These are phyloP conservation scores for Cephus cinctus DNA, from an alignment of 1,140 invertebrate species.

Conservation along the genomic window DNA sequence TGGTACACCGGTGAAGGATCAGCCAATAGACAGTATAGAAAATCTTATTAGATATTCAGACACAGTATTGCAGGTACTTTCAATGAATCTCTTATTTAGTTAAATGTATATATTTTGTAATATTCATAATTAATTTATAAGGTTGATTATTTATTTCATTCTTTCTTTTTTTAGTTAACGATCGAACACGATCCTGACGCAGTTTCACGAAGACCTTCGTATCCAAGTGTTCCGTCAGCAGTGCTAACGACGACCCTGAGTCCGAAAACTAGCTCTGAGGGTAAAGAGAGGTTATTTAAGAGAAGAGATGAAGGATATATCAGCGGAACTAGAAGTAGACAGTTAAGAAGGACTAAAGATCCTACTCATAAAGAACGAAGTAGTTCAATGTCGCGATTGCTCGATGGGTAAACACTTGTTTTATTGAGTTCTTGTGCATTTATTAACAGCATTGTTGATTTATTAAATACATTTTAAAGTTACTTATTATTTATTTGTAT, in stretches of 20 bases:
- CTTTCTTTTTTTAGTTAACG: slow-evolving; percentile 63
- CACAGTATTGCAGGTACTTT: slow-evolving; percentile 67
- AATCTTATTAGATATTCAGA: slow-evolving; percentile 73
- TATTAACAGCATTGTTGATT: slow-evolving; percentile 26
- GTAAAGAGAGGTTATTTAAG: slow-evolving; percentile 68
- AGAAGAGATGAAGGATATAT: slow-evolving; percentile 67
- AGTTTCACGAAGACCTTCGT: slow-evolving; percentile 55
- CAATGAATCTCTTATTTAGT: slow-evolving; percentile 7
- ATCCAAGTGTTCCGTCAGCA: slow-evolving; percentile 45
- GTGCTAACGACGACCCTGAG: slow-evolving; percentile 44
- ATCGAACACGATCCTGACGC: slow-evolving; percentile 87
- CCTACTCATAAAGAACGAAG: slow-evolving; percentile 74
- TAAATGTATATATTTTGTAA: not conserved
- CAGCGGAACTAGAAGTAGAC: slow-evolving; percentile 58
- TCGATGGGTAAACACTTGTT: slow-evolving; percentile 71
- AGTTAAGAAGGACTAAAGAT: slow-evolving; percentile 57
- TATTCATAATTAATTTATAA: slow-evolving; percentile 11
- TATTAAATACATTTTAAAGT: slow-evolving; percentile 5
- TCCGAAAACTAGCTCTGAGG: slow-evolving; percentile 51
- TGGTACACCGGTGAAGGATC: slow-evolving; percentile 80
- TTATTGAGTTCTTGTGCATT: not conserved
- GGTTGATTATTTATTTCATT: slow-evolving; percentile 12
- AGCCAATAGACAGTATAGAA: slow-evolving; percentile 75
- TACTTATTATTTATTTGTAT: not conserved
- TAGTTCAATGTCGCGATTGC: slow-evolving; percentile 79